Evolutionary conservation across 2,113 vertebrate genomes (phyloP).

Genomic region (Xenopus borealis): DNA sequence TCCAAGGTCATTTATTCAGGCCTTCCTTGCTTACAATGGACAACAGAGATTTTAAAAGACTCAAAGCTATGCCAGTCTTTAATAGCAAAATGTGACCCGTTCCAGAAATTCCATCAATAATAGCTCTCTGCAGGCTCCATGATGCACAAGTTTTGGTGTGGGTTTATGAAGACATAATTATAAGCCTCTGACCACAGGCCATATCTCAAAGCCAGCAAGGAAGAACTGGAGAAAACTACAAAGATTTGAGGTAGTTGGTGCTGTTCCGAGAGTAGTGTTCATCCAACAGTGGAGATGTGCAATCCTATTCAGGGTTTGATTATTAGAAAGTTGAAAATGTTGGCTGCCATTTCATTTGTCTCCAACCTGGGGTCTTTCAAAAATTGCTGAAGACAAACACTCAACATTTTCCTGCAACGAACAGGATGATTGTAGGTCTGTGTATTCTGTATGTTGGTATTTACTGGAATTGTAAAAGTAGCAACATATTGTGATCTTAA

Average conservation of each 20-base stretch:
- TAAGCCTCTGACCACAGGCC: slow-evolving; percentile 40
- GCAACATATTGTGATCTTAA: no score
- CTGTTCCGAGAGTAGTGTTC: slow-evolving; percentile 10
- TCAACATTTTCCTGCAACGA: no score
- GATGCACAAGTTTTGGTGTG: slow-evolving; percentile 15
- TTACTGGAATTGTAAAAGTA: no score
- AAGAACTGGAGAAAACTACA: slow-evolving; percentile 48
- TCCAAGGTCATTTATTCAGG: slow-evolving; percentile 34
- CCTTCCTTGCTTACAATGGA: slow-evolving; percentile 3
- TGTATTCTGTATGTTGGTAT: no score
- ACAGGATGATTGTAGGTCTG: no score
- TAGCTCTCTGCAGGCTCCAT: neutral
- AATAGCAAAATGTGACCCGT: slow-evolving; percentile 33
- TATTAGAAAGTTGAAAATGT: slow-evolving; percentile 15
- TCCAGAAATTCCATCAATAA: slow-evolving; percentile 29
- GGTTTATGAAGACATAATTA: slow-evolving; percentile 51
- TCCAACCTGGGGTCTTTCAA: neutral
- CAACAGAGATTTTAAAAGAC: slow-evolving; percentile 42
- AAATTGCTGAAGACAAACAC: no score
- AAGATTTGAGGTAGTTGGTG: slow-evolving; percentile 47
- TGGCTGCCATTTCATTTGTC: slow-evolving; percentile 1
- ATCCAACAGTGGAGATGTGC: slow-evolving; percentile 26
- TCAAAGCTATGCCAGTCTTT: slow-evolving; percentile 8
- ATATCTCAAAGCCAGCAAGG: slow-evolving; percentile 44
- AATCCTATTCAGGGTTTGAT: slow-evolving; percentile 9